A percentile compares a stretch with the other conserved stretches of the same genome.
These are phyloP conservation scores for Aphodius sticticus DNA, from an alignment of 2,888 invertebrate species.

Conservation along the genomic window DNA sequence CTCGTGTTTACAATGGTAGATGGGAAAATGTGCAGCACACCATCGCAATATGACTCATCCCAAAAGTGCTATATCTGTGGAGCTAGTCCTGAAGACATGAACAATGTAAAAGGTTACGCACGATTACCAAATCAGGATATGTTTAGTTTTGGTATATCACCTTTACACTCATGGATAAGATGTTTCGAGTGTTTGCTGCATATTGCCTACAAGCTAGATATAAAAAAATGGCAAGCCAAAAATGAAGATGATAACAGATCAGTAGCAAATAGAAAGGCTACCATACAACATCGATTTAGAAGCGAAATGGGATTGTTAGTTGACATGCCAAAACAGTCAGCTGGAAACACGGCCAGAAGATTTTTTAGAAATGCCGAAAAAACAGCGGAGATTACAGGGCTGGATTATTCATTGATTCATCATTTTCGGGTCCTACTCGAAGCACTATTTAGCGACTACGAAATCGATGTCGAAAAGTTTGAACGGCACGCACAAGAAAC, in stretches of 20 bases:
- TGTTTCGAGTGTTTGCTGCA: constrained; percentile 39
- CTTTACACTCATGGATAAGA: constrained; percentile 39
- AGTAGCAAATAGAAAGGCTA: constrained; percentile 22
- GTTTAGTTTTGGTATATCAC: constrained; percentile 20
- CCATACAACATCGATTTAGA: constrained; percentile 28
- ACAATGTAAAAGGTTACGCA: constrained; percentile 13
- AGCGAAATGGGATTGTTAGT: constrained; percentile 24
- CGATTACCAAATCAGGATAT: constrained; percentile 8
- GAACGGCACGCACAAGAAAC: neutral
- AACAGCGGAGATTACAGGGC: constrained; percentile 28
- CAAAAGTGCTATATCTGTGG: constrained; percentile 15
- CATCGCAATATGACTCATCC: constrained; percentile 12
- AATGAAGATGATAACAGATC: constrained; percentile 29
- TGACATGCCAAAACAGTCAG: constrained; percentile 40
- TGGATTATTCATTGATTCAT: neutral
- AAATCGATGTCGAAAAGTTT: too few species aligned
- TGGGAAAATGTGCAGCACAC: constrained; percentile 16
- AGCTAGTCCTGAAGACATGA: constrained; percentile 10
- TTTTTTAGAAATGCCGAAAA: constrained; percentile 45
- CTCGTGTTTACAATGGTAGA: constrained; percentile 19
- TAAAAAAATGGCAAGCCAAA: constrained; percentile 37
- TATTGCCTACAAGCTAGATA: constrained; percentile 33
- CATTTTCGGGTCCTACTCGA: constrained; percentile 4
- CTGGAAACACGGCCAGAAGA: constrained; percentile 38
- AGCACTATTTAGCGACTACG: neutral